Conservation (phyloP, 92 coral and sea anemone genomes). For the Pocillopora grandis region DNA sequence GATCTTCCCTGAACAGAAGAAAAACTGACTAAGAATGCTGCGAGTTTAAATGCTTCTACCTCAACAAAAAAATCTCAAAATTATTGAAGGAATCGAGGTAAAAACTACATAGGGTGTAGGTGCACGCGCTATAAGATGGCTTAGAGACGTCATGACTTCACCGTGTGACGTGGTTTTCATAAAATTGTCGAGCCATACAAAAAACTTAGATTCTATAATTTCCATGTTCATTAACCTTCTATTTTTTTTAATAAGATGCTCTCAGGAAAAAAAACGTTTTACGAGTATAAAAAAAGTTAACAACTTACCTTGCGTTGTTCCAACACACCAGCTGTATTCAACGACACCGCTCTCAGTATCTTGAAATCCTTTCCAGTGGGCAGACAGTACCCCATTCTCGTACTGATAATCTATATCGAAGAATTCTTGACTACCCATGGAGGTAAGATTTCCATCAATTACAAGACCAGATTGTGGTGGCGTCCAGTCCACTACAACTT, state of each 20-base stretch:
- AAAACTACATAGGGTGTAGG: too few species aligned
- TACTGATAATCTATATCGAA: slow-evolving; percentile 77
- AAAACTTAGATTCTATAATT: too few species aligned
- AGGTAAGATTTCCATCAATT: slow-evolving; percentile 77
- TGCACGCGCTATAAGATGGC: too few species aligned
- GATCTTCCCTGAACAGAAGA: too few species aligned
- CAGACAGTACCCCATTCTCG: slow-evolving; percentile 48
- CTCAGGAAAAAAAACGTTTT: neutral
- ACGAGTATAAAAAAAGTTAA: neutral
- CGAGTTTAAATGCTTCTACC: too few species aligned
- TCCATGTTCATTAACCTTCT: too few species aligned
- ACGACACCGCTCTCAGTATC: slow-evolving; percentile 83
- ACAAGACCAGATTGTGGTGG: slow-evolving; percentile 87
- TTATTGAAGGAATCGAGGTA: too few species aligned
- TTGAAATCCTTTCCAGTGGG: slow-evolving; percentile 82
- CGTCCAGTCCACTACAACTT: slow-evolving; percentile 90
- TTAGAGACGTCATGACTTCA: too few species aligned
- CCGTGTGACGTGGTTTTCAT: too few species aligned
- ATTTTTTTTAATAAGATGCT: neutral
- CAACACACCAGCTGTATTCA: slow-evolving; percentile 85
- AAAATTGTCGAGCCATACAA: too few species aligned
- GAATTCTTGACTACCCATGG: neutral
- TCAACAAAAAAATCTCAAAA: too few species aligned
- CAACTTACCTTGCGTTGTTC: slow-evolving; percentile 75
- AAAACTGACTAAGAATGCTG: too few species aligned